These are phyloP conservation scores for Achatina immaculata DNA, from an alignment of 1,140 invertebrate genomes.

Conservation along the genomic window DNA sequence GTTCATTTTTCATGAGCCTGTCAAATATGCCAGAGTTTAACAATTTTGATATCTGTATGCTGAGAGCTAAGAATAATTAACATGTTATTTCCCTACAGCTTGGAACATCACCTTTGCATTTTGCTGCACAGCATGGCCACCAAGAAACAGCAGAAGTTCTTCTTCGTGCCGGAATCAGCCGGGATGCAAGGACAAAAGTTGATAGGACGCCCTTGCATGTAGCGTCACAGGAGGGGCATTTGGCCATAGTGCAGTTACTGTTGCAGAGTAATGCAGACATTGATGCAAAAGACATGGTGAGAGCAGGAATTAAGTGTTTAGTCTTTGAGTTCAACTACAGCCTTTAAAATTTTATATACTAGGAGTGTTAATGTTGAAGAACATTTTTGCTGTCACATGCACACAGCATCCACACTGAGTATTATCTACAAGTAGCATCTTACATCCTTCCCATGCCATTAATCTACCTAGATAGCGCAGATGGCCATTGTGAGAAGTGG, in stretches of 20 bases:
- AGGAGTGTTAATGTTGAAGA: too few species aligned
- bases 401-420: too few species aligned
- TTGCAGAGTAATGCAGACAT: slow-evolving; percentile 84
- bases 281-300: slow-evolving; percentile 87
- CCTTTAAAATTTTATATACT: too few species aligned
- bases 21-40: too few species aligned
- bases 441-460: too few species aligned
- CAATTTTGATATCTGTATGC: too few species aligned
- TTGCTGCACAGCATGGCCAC: slow-evolving; percentile 87
- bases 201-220: slow-evolving; percentile 91
- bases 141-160: slow-evolving; percentile 85
- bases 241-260: slow-evolving; percentile 82
- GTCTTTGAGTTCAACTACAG: not conserved
- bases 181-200: slow-evolving; percentile 91
- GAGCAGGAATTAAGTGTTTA: not conserved
- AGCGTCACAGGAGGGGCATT: slow-evolving; percentile 87
- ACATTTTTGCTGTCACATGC: too few species aligned
- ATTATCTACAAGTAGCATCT: too few species aligned
- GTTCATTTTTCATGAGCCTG: too few species aligned
- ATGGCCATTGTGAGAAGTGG: too few species aligned
- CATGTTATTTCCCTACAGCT: slow-evolving; percentile 74
- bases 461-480: too few species aligned
- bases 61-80: too few species aligned
- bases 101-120: slow-evolving; percentile 89
- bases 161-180: slow-evolving; percentile 85